Evolutionary conservation across 2,113 vertebrate species (phyloP), one percentile per base, ranked within the genome.

Genomic region (Tyto alba): DNA sequence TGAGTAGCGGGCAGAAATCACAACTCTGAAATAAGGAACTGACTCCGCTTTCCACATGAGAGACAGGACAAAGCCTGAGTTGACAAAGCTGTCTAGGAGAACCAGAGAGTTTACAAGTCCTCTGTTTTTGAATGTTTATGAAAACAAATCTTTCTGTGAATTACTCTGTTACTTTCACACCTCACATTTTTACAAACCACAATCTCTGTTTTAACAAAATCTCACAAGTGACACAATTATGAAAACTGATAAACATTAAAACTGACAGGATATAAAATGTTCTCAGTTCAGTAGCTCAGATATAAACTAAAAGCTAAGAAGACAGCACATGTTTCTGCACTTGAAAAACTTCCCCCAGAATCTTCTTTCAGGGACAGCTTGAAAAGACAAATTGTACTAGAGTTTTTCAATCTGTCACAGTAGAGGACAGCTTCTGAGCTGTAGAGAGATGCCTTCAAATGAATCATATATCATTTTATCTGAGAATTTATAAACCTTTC

Each of bases 391-490:
- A 95, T 95, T 96, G 91, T 92, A 52, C 90, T 94, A 41, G 80
- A 96, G 91, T 87, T 93, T 90, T 96, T 95, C 94, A 96, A 90
- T 97, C 90, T 97, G 92, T 96, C 95, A 94, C 79, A 95, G 91
- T 57, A 60, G 80, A 89, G 73, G 40, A 91, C 88, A 94, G 79
- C 85, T 94, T 93, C 92, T 95, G 88, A 94, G 85, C 85, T 95
- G 89, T 76, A 79, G 80, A 96, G 72, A 94, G 57, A 94, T 86
- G 48, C 66, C 57, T 96, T 89, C 29, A 63, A 85, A 88, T 97
- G 89, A 96, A 95, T 96, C 93, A 79, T 90, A 81, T 59, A 80
- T 96, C 34, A 91, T 96, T 95, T 95, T 43, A 92, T 93, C 83
- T 83, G 25, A 87, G 76, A 92, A 94, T 93, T 89, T 95, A 92